Evolutionary conservation across 2,797 vertebrate species (phyloP).

Genomic region (Sebastes matsubarae): DNA sequence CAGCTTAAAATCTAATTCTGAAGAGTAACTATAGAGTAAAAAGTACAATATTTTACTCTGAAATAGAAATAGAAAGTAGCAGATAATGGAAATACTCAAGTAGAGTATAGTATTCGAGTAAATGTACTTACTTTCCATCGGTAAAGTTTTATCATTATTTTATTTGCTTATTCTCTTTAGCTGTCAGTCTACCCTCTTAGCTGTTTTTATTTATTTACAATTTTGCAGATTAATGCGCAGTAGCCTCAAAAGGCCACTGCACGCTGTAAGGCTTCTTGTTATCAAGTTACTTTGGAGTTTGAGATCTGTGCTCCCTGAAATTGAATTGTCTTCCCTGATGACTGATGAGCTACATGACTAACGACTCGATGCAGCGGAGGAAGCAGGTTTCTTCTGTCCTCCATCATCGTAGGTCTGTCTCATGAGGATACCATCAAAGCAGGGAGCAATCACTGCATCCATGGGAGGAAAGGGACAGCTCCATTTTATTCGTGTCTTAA

Average conservation of each 20-base stretch:
- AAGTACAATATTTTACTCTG: background rate
- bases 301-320: background rate
- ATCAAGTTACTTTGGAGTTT: background rate
- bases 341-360: slow-evolving; percentile 21
- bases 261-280: background rate
- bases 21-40: background rate
- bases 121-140: background rate
- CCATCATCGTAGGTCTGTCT: background rate
- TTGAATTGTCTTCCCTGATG: background rate
- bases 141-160: background rate
- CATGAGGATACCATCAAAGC: slow-evolving; percentile 20
- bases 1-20: background rate
- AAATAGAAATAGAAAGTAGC: background rate
- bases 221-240: background rate
- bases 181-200: background rate
- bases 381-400: slow-evolving; percentile 3
- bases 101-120: background rate
- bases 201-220: background rate
- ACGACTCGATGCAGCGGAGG: background rate
- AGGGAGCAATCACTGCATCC: slow-evolving; percentile 11
- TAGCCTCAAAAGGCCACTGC: background rate
- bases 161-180: background rate
- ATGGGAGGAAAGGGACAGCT: background rate
- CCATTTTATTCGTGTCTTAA: slow-evolving; percentile 40
- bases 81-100: background rate